Evolutionary conservation across 2,113 vertebrate species (phyloP).

Genomic region (Lethenteron reissneri): DNA sequence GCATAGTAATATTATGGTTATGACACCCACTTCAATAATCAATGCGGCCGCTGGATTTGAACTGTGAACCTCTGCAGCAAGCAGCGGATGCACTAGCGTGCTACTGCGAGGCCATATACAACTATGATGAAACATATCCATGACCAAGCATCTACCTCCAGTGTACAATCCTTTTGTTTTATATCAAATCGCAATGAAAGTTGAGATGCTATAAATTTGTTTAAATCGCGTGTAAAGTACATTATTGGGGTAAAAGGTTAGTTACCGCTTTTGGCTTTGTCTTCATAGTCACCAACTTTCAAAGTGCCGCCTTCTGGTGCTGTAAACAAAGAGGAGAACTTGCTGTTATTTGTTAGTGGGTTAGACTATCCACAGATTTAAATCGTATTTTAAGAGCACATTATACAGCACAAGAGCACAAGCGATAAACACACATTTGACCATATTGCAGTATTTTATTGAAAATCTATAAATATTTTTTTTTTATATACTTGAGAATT

Average conservation of each 20-base stretch:
- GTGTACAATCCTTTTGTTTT: not conserved
- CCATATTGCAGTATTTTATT: not conserved
- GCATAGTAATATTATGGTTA: too few relatives aligned
- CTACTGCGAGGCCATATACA: not conserved
- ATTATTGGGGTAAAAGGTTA: constrained; percentile 8
- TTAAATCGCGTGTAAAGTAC: too few relatives aligned
- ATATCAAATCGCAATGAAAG: not conserved
- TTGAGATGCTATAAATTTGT: too few relatives aligned
- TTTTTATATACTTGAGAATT: not conserved
- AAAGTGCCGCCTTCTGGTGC: constrained; percentile 47
- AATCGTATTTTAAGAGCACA: not conserved
- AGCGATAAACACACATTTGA: not conserved
- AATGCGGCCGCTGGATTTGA: too few relatives aligned
- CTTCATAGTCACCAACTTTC: constrained; percentile 58
- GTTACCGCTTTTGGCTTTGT: constrained; percentile 68
- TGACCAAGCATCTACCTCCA: not conserved
- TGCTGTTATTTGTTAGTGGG: not conserved
- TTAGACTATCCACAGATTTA: not conserved
- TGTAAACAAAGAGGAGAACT: constrained; percentile 14
- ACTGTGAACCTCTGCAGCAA: too few relatives aligned
- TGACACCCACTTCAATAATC: too few relatives aligned
- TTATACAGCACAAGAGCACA: not conserved
- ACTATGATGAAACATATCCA: not conserved
- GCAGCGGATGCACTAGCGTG: not conserved
- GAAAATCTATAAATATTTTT: not conserved